Percentiles rank a stretch among this genome's conserved stretches.
Conservation (phyloP, 2,797 vertebrate genomes). For the Balearica regulorum region DNA sequence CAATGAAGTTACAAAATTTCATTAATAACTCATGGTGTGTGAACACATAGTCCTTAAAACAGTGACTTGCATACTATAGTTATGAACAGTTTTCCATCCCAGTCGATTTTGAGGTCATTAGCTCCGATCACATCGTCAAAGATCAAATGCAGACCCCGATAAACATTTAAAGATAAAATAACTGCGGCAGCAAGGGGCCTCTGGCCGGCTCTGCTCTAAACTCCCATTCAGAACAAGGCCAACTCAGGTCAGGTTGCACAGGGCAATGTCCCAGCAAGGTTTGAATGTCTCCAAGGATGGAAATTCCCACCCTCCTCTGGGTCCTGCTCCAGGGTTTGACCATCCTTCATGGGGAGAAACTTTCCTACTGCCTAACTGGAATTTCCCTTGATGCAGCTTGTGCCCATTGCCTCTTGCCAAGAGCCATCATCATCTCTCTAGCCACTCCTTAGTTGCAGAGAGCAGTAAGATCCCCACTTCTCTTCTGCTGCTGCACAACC, state of each 20-base stretch:
- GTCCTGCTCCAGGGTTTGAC: background rate
- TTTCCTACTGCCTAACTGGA: background rate
- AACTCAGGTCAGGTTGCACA: background rate
- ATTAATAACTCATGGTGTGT: background rate
- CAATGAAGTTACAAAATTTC: background rate
- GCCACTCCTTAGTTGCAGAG: accelerated
- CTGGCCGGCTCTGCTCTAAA: background rate
- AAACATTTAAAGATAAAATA: background rate
- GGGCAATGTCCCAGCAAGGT: background rate
- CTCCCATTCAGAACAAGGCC: background rate
- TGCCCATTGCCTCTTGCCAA: background rate
- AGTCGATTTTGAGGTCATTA: background rate
- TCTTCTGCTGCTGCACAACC: background rate
- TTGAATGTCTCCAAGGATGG: background rate
- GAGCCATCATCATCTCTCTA: background rate
- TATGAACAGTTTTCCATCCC: background rate
- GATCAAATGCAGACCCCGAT: background rate
- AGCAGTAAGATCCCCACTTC: background rate
- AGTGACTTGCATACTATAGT: accelerated
- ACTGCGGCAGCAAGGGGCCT: background rate
- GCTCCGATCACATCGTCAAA: background rate
- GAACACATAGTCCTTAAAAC: background rate
- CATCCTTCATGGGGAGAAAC: background rate
- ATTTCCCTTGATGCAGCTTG: background rate
- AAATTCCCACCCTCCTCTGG: background rate